Evolutionary conservation across 2,888 invertebrate species (phyloP).

Genomic region (Hemithea aestivaria): DNA sequence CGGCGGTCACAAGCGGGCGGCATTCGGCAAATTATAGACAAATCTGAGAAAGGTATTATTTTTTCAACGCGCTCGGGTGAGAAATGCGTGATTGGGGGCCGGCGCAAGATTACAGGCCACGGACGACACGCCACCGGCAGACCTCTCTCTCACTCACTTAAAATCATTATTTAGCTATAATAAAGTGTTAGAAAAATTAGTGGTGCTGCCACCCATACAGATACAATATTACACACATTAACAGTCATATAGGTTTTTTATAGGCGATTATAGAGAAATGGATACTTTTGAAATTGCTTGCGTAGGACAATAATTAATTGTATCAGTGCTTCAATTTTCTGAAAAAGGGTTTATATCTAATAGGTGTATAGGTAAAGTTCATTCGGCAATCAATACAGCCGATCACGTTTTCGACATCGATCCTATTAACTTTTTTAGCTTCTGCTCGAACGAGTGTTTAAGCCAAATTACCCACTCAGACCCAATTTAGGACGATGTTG

Average conservation of each 20-base stretch:
- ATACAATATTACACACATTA: constrained; percentile 15
- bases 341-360: background rate
- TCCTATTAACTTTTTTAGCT: constrained; percentile 44
- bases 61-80: constrained; percentile 78
- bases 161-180: constrained; percentile 72
- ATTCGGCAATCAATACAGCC: constrained; percentile 21
- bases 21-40: constrained; percentile 75
- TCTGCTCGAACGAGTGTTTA: constrained; percentile 44
- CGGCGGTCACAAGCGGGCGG: constrained; percentile 42
- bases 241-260: constrained; percentile 19
- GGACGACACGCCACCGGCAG: constrained; percentile 67
- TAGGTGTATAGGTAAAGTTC: constrained; percentile 6
- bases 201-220: constrained; percentile 56
- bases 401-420: constrained; percentile 38
- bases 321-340: too few relatives aligned
- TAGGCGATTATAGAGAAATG: constrained; percentile 24
- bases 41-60: constrained; percentile 73
- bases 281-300: constrained; percentile 9
- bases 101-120: constrained; percentile 71
- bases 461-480: constrained; percentile 44
- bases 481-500: constrained; percentile 44
- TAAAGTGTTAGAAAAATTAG: constrained; percentile 71
- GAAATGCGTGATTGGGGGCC: constrained; percentile 77
- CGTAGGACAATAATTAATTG: too few relatives aligned
- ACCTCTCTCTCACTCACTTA: constrained; percentile 63